phyloP scores from a whole-genome alignment of 1,140 invertebrate species.

The Trachelipus rathkii region DNA sequence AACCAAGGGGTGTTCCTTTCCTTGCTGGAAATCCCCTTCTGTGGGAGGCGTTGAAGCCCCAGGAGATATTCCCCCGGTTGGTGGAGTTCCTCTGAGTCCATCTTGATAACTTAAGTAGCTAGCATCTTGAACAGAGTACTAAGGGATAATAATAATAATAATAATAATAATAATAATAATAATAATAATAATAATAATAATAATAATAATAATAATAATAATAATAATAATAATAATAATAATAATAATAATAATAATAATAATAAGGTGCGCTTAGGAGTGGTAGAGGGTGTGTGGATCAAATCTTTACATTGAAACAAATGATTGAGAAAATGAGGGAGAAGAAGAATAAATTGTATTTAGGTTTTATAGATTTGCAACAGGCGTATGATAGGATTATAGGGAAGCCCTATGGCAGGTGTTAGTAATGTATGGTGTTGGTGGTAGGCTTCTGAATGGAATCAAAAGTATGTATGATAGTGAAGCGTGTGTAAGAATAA shows the following conservation, averaged over 20 bases:
- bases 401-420: too few relatives aligned
- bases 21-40: conserved; percentile 39
- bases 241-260: background rate
- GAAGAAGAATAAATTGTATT: too few relatives aligned
- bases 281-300: too few relatives aligned
- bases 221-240: conserved; percentile 5
- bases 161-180: conserved; percentile 14
- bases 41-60: conserved; percentile 44
- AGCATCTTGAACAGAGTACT: conserved; percentile 41
- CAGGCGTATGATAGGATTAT: too few relatives aligned
- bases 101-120: conserved; percentile 45
- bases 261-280: too few relatives aligned
- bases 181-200: background rate
- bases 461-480: too few relatives aligned
- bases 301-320: too few relatives aligned
- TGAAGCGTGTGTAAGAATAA: too few relatives aligned
- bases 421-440: too few relatives aligned
- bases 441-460: too few relatives aligned
- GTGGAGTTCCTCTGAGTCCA: conserved; percentile 36
- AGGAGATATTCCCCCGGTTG: conserved; percentile 40
- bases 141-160: background rate
- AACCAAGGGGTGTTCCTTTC: conserved; percentile 38
- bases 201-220: conserved; percentile 5
- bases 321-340: too few relatives aligned
- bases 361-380: too few relatives aligned